Conservation (phyloP, 2,113 vertebrate genomes). For the Myotis yumanensis region DNA sequence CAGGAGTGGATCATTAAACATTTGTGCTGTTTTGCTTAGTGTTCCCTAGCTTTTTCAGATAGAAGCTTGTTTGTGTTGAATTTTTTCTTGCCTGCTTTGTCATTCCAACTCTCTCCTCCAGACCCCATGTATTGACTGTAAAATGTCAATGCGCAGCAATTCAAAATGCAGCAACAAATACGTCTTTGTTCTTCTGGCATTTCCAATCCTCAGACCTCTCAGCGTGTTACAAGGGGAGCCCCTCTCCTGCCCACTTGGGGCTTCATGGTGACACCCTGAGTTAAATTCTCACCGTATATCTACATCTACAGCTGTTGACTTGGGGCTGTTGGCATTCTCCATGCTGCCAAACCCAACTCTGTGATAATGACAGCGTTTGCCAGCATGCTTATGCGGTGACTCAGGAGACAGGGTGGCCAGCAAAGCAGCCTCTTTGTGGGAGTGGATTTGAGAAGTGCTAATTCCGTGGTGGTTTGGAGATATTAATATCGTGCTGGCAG, state of each 20-base stretch:
- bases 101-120: constrained; percentile 51
- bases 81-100: constrained; percentile 27
- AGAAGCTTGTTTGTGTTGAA: constrained; percentile 33
- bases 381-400: constrained; percentile 65
- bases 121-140: constrained; percentile 26
- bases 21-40: constrained; percentile 26
- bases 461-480: constrained; percentile 71
- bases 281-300: constrained; percentile 31
- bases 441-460: constrained; percentile 79
- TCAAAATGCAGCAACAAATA: constrained; percentile 52
- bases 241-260: background rate
- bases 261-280: constrained; percentile 11
- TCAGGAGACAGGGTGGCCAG: constrained; percentile 76
- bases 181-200: constrained; percentile 62
- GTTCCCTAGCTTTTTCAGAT: background rate
- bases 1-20: constrained; percentile 12
- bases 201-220: constrained; percentile 27
- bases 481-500: constrained; percentile 78
- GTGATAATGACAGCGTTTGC: constrained; percentile 69
- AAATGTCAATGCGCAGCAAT: constrained; percentile 55
- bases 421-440: constrained; percentile 79
- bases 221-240: background rate
- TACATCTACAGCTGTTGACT: constrained; percentile 55
- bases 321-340: constrained; percentile 48
- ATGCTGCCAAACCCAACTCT: constrained; percentile 56